phyloP scores from a whole-genome alignment of 1,140 invertebrate species.

The Tetramorium alpestre region DNA sequence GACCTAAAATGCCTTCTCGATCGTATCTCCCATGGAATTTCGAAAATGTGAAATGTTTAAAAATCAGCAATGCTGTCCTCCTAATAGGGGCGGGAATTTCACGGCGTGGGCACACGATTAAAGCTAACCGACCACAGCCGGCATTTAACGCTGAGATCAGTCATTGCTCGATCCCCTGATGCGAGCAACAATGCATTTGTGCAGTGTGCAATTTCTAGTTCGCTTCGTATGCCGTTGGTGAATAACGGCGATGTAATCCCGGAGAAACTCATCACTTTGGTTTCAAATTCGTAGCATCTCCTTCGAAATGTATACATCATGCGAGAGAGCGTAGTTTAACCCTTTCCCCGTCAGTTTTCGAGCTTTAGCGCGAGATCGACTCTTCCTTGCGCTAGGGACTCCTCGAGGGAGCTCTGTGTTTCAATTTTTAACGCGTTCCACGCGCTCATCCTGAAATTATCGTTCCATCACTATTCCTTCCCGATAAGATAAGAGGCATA shows the following conservation, averaged over 20 bases:
- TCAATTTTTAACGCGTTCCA: slow-evolving; percentile 25
- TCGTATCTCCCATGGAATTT: not conserved
- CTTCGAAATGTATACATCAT: slow-evolving; percentile 29
- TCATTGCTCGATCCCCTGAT: slow-evolving; percentile 42
- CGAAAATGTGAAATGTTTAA: not conserved
- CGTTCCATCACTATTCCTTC: not conserved
- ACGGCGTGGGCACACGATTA: slow-evolving; percentile 11
- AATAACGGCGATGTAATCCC: slow-evolving; percentile 16
- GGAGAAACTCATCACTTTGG: slow-evolving; percentile 49
- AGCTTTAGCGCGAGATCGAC: not conserved
- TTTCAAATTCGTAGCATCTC: not conserved
- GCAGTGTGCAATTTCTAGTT: slow-evolving; percentile 46
- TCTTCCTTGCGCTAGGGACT: not conserved
- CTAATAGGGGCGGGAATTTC: slow-evolving; percentile 23
- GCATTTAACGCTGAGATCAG: slow-evolving; percentile 46
- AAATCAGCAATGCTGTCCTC: not conserved
- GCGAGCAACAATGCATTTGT: slow-evolving; percentile 42
- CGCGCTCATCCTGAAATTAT: slow-evolving; percentile 36
- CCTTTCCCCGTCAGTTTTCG: not conserved
- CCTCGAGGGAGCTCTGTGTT: slow-evolving; percentile 1
- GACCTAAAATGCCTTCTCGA: not conserved
- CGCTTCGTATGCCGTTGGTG: slow-evolving; percentile 40
- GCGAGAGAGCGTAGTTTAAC: not conserved
- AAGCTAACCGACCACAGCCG: slow-evolving; percentile 37
- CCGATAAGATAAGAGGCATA: slow-evolving; percentile 34